phyloP scores from a whole-genome alignment of 2,113 vertebrate genomes.

The Sardina pilchardus region DNA sequence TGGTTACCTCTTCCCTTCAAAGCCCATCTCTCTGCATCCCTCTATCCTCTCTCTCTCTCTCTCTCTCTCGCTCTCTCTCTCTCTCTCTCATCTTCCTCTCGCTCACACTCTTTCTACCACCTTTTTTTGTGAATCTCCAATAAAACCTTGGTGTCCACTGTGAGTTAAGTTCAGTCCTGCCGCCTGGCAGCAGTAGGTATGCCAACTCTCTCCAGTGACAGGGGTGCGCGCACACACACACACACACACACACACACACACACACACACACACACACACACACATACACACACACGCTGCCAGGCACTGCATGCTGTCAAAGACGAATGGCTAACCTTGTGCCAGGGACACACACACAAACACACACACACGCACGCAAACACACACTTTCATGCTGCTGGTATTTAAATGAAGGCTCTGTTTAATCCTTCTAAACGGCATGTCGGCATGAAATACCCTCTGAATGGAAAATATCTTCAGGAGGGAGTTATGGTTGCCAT shows the following conservation, averaged over 20 bases:
- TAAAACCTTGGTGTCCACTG: neutral
- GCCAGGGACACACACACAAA: constrained; percentile 21
- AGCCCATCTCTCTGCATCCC: neutral
- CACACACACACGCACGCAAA: constrained; percentile 20
- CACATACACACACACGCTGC: constrained; percentile 26
- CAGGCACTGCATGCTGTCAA: neutral
- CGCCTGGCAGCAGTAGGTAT: constrained; percentile 29
- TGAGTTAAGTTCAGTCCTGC: constrained; percentile 17
- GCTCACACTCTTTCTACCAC: neutral
- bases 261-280: constrained; percentile 15
- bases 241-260: neutral
- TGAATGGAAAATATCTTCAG: constrained; percentile 46
- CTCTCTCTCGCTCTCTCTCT: neutral
- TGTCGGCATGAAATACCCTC: constrained; percentile 45
- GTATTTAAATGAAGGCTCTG: constrained; percentile 49
- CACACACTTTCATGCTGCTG: constrained; percentile 37
- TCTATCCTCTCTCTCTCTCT: neutral
- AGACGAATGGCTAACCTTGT: constrained; percentile 42
- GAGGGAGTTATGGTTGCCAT: constrained; percentile 46
- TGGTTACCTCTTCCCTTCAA: neutral
- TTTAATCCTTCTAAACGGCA: constrained; percentile 52
- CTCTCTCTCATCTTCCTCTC: neutral
- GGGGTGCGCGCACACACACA: constrained; percentile 23
- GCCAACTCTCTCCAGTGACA: neutral
- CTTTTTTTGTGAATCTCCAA: neutral